These are phyloP conservation scores for Catocala nupta DNA, from an alignment of 2,888 invertebrate species.

Conservation along the genomic window DNA sequence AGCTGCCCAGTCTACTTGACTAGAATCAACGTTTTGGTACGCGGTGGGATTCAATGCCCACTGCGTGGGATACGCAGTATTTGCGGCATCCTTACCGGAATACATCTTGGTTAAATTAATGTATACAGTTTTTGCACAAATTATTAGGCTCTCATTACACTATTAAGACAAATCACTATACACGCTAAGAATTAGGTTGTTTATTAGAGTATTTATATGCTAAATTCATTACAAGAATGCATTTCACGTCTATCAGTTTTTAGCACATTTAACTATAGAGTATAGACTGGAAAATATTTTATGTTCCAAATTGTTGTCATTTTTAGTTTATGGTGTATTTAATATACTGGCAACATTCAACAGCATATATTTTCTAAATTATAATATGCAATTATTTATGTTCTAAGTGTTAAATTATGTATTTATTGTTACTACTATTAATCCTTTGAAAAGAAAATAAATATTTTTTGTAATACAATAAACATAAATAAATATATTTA, in stretches of 20 bases:
- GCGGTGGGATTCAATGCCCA: conserved; percentile 94
- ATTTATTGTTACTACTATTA: too few species aligned
- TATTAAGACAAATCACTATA: conserved; percentile 19
- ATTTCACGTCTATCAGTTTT: conserved; percentile 25
- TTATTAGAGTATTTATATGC: conserved; percentile 22
- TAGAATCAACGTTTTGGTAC: conserved; percentile 93
- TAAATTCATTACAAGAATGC: conserved; percentile 28
- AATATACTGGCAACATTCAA: conserved; percentile 12
- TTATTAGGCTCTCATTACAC: conserved; percentile 34
- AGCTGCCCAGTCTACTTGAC: conserved; percentile 98
- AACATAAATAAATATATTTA: too few species aligned
- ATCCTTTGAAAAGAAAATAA: too few species aligned
- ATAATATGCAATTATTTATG: too few species aligned
- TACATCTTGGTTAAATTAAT: conserved; percentile 76
- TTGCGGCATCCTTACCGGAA: conserved; percentile 88
- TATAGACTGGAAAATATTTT: conserved; percentile 39
- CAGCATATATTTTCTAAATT: too few species aligned
- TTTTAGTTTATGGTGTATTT: conserved; percentile 23
- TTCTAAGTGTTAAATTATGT: not conserved
- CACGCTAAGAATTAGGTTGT: conserved; percentile 17
- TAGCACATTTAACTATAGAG: conserved; percentile 44
- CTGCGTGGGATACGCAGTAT: conserved; percentile 90
- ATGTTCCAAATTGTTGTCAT: conserved; percentile 22
- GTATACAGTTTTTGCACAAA: conserved; percentile 29
- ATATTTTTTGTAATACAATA: too few species aligned